Evolutionary conservation across 1,140 invertebrate species (phyloP).

Genomic region (Panagrolaimus sp.): DNA sequence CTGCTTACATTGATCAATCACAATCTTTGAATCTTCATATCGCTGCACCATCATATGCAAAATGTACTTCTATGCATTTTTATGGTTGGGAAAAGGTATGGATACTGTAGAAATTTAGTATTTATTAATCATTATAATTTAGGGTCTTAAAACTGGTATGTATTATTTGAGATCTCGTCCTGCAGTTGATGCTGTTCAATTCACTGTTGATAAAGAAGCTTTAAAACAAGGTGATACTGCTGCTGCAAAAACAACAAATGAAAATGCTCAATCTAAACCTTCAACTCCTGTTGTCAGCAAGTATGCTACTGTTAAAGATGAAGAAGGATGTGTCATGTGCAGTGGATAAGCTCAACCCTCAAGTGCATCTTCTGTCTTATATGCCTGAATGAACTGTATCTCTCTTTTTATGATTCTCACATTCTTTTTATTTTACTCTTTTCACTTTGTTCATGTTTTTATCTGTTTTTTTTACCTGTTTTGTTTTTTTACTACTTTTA

Average conservation of each 20-base stretch:
- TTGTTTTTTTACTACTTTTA: no score
- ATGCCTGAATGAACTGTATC: neutral
- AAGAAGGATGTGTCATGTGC: constrained; percentile 24
- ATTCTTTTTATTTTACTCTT: neutral
- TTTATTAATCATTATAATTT: constrained; percentile 14
- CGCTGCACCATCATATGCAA: constrained; percentile 83
- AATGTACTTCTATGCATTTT: constrained; percentile 95
- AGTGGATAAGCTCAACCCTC: constrained; percentile 7
- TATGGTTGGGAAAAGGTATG: constrained; percentile 85
- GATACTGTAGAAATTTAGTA: neutral
- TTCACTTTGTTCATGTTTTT: no score
- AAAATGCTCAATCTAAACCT: neutral
- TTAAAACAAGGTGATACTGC: constrained; percentile 13
- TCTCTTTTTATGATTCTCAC: neutral
- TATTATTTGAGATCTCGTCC: constrained; percentile 95
- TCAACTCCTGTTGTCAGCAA: neutral
- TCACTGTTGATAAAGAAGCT: constrained; percentile 83
- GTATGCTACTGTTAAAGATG: constrained; percentile 2
- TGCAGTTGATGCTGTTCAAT: constrained; percentile 89
- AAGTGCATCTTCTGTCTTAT: neutral
- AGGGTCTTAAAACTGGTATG: constrained; percentile 97
- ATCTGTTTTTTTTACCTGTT: no score
- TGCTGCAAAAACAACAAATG: constrained; percentile 12
- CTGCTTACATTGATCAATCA: constrained; percentile 96
- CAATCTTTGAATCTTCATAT: constrained; percentile 96